These are phyloP conservation scores for Amblyteles armatorius DNA, from an alignment of 2,888 invertebrate species.

Conservation along the genomic window DNA sequence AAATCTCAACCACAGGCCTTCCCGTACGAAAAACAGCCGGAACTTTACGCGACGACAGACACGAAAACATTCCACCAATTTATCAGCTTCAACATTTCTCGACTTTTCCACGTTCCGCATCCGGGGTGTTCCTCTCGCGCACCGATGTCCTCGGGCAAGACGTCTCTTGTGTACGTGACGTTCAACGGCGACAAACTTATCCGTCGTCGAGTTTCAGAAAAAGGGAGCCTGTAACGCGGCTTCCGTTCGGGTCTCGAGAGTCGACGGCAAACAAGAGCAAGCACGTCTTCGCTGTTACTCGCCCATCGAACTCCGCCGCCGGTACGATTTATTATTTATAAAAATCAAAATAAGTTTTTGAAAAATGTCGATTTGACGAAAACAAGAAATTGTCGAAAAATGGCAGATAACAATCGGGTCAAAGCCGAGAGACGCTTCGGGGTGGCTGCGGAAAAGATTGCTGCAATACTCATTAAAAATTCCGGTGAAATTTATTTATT, in stretches of 20 bases:
- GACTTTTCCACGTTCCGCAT: background rate
- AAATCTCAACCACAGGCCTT: too few relatives aligned
- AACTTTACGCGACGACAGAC: background rate
- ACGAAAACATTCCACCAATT: background rate
- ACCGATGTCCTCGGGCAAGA: background rate
- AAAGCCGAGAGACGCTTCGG: too few relatives aligned
- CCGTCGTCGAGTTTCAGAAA: background rate
- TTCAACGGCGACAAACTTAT: constrained; percentile 6
- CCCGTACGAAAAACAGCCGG: too few relatives aligned
- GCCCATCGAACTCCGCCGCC: background rate
- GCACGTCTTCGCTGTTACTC: background rate
- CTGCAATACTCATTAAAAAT: too few relatives aligned
- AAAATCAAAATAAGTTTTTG: too few relatives aligned
- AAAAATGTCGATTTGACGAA: too few relatives aligned
- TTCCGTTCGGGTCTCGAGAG: background rate
- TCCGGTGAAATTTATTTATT: too few relatives aligned
- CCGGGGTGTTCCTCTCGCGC: background rate
- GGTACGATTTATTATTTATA: too few relatives aligned
- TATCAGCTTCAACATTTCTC: background rate
- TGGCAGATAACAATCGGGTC: too few relatives aligned
- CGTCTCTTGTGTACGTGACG: background rate
- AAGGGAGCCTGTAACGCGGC: background rate
- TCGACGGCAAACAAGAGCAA: background rate
- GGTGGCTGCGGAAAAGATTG: too few relatives aligned
- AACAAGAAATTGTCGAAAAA: too few relatives aligned